Base-by-base conservation (phyloP, 2,113 vertebrate species). In the Cricetomys ansorgei region DNA sequence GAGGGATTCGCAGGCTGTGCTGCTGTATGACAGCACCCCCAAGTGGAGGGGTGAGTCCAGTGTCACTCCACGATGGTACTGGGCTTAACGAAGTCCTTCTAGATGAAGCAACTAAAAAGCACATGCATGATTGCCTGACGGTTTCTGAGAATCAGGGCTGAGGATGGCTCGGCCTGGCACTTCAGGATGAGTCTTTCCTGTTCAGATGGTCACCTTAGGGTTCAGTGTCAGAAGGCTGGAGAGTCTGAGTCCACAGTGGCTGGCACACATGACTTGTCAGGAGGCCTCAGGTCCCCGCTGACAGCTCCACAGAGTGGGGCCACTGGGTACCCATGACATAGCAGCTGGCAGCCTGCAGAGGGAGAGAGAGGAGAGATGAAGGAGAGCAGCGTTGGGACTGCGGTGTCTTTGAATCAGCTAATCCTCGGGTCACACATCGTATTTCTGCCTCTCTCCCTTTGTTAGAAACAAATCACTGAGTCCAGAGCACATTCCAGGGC, bases 1-100 rank as follows among this genome's bases (percentile, higher is more conserved):
- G 31, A 27, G 5, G 12, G 34, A 25, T 65, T 83, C 83, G 5
- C 0, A 40, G 0, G 5, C 5, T 1, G 17, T 40, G 50, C 0
- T 6, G 53, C 9, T 88, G 62, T 21, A 53, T 27, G 37, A 76
- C 10, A 19, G 50, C 2, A 37, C 91, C 70, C 16, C 65, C 70
- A 4, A 40, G n/a, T 72, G 81, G 48, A 75, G 15, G 37, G 70
- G 48, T 69, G n/a, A 53, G 70, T 10, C 23, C 57, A 40, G 40
- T 16, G 17, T 69, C 12, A 9, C 50, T 37, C 19, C 0, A 40
- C 25, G 80, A 34, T 50, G 34, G 17, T 37, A 10, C 31, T 64
- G 34, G 43, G 9, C 70, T 76, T 37, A 72, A 59, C 31, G 72
- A 34, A 55, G 29, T 40, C 34, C 65, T 73, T n/a, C 59, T 62